Evolutionary conservation across 2,113 vertebrate species (phyloP).

Genomic region (Ptychochromis oligacanthus): DNA sequence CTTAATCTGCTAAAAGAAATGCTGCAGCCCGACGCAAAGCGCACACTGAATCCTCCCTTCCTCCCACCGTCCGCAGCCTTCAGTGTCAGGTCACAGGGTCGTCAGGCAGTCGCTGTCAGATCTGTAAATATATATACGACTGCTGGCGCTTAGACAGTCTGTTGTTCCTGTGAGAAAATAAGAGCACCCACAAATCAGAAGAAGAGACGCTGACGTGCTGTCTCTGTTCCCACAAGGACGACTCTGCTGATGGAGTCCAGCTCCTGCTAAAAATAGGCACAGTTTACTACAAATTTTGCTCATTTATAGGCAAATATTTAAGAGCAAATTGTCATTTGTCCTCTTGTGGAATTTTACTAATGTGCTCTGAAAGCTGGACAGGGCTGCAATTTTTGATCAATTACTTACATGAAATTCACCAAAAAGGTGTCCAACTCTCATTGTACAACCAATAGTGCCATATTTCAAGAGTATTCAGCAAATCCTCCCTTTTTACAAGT

Average conservation of each 20-base stretch:
- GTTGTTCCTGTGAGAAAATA: background rate
- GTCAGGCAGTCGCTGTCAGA: conserved; percentile 9
- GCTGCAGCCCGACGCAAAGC: background rate
- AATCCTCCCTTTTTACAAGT: background rate
- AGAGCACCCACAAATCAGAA: background rate
- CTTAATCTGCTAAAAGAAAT: conserved; percentile 18
- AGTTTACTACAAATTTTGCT: conserved; percentile 3
- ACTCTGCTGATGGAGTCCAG: background rate
- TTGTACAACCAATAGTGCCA: too few species aligned
- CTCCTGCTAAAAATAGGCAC: background rate
- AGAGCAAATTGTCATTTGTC: background rate
- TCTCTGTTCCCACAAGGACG: conserved; percentile 1
- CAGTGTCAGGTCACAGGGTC: conserved; percentile 11
- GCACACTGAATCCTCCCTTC: background rate
- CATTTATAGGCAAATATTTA: background rate
- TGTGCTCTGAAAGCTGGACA: background rate
- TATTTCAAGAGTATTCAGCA: background rate
- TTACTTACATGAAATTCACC: background rate
- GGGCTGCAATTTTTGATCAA: background rate
- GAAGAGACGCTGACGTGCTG: background rate
- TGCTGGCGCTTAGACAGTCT: background rate
- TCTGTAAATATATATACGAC: conserved; percentile 2
- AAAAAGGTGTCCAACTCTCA: too few species aligned
- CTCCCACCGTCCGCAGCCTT: background rate
- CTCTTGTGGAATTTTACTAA: too few species aligned